These are phyloP conservation scores for Tenualosa ilisha DNA, from an alignment of 2,797 vertebrate species.

Conservation along the genomic window DNA sequence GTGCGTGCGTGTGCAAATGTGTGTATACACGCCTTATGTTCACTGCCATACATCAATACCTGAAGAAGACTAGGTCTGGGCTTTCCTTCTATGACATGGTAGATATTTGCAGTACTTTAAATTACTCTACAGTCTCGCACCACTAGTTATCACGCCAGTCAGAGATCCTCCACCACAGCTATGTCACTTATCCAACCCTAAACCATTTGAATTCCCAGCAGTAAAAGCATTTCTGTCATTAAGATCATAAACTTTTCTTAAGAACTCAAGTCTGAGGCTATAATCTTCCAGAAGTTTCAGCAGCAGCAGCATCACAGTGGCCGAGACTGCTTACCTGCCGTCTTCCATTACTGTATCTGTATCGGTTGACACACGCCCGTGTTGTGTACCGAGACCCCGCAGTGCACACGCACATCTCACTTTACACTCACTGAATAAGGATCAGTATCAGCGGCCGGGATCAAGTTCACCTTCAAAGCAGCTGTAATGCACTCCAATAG, in stretches of 20 bases:
- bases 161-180: neutral
- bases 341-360: neutral
- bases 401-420: neutral
- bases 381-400: neutral
- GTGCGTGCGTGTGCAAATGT: neutral
- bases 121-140: neutral
- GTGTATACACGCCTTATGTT: neutral
- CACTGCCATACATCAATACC: neutral
- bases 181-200: constrained; percentile 1
- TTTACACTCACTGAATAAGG: neutral
- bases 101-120: neutral
- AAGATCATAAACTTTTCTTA: neutral
- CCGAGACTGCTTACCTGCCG: neutral
- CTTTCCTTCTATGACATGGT: neutral
- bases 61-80: neutral
- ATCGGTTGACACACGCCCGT: neutral
- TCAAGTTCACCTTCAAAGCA: constrained; percentile 21
- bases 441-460: neutral
- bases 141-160: neutral
- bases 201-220: neutral
- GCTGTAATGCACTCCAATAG: neutral
- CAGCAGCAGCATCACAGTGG: neutral
- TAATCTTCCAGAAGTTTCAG: neutral
- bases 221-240: neutral
- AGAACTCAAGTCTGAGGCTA: neutral